Base-by-base conservation (phyloP, 92 coral and sea anemone genomes). In the Micromussa lordhowensis region DNA sequence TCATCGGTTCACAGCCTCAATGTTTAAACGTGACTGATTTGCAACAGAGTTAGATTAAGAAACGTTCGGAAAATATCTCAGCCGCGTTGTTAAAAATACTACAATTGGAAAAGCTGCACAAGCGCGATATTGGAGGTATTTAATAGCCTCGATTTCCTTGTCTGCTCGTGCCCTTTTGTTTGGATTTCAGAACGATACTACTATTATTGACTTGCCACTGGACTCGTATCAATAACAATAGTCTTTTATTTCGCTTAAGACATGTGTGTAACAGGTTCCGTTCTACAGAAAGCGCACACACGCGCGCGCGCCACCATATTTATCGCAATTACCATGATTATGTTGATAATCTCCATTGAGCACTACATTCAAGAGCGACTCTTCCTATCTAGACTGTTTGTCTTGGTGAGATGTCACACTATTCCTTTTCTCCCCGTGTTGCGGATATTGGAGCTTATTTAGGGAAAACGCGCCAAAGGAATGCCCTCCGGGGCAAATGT, bases 191-290 rank as follows among this genome's bases (percentile, higher is more conserved):
- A 64, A 30, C 74, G 66, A 77, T 86, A 78, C 75, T 66, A 78
- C 75, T 29, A 28, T 76, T 63, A 75, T 75, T 36, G 75, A 75
- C 51, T 57, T 76, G 72, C 83, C 66, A 54, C 26, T 32, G 81
- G 75, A 84, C 55, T 35, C 35, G 63, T 34, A 26, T 49, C 51
- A 53, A 12, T 40, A 32, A 77, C 82, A 77, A 77, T 86, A 22
- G 66, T 24, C 66, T 36, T 75, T 86, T 77, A 61, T 66, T 86
- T 30, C 77, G 63, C 54, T 66, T 36, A 66, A 84, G 66, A 86
- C 89, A 68, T 86, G 89, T 86, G 82, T 64, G 75, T 44, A 70
- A 53, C 87, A 86, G 89, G 89, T 86, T 77, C 83, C 63, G 58
- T 75, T 75, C 51, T 44, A 7, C 69, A 6, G 32, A 59, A 81